Conservation (phyloP, 2,797 vertebrate species). For the Spea hammondii region DNA sequence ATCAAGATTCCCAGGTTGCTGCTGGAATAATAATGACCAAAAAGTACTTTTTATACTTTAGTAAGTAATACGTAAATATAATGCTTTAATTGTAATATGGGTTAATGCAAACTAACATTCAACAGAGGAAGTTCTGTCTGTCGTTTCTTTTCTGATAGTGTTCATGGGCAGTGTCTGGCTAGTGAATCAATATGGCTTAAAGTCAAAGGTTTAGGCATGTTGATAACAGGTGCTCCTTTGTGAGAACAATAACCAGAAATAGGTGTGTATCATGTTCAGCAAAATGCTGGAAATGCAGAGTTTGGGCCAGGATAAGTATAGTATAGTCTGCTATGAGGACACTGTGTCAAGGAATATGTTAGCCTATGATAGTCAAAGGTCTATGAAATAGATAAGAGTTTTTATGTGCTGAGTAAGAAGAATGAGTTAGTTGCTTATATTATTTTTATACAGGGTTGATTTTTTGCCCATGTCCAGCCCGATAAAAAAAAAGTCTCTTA, state of each 20-base stretch:
- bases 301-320: conserved; percentile 59
- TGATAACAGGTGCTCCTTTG: conserved; percentile 63
- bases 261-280: conserved; percentile 60
- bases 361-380: conserved; percentile 64
- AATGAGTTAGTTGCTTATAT: background rate
- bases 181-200: conserved; percentile 52
- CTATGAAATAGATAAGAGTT: conserved; percentile 60
- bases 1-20: too few species aligned
- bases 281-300: conserved; percentile 57
- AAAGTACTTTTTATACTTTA: too few species aligned
- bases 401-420: conserved; percentile 43
- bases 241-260: conserved; percentile 75
- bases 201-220: conserved; percentile 14
- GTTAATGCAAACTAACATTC: conserved; percentile 20
- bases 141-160: conserved; percentile 3
- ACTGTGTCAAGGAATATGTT: conserved; percentile 57
- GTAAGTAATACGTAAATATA: too few species aligned
- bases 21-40: too few species aligned
- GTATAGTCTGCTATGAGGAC: conserved; percentile 43
- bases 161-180: conserved; percentile 35
- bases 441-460: background rate
- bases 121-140: background rate
- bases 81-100: background rate
- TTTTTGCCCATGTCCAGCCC: too few species aligned
- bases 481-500: too few species aligned